Evolutionary conservation across 2,113 vertebrate species (phyloP).

Genomic region (Cathartes aura): DNA sequence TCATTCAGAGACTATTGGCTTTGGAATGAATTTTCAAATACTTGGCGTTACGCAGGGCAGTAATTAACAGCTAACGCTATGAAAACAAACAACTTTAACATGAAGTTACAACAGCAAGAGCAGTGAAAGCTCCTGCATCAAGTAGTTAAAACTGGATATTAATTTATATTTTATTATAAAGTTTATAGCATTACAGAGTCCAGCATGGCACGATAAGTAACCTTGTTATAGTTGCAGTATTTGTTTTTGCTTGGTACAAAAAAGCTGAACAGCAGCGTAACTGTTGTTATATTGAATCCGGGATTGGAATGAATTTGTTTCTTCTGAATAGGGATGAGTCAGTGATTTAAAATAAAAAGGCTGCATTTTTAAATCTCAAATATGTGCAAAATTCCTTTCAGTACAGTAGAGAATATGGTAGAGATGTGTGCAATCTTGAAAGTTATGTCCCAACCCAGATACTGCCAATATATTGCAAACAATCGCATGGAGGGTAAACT

Average conservation of each 20-base stretch:
- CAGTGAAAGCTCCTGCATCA: not conserved
- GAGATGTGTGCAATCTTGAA: not conserved
- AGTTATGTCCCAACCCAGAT: not conserved
- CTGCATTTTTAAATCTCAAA: slow-evolving; percentile 23
- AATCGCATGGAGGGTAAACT: not conserved
- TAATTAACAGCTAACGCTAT: not conserved
- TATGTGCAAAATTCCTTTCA: slow-evolving; percentile 68
- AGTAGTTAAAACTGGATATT: slow-evolving; percentile 19
- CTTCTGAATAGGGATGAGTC: not conserved
- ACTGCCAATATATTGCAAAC: not conserved
- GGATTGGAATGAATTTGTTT: not conserved
- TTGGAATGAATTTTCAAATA: not conserved
- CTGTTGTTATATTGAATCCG: not conserved
- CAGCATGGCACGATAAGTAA: slow-evolving; percentile 1
- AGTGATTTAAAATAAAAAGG: slow-evolving; percentile 9
- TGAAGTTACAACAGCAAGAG: not conserved
- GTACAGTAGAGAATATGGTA: slow-evolving; percentile 20
- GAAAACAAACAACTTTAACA: slow-evolving; percentile 4
- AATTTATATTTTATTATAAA: slow-evolving; percentile 41
- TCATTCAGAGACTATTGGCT: not conserved
- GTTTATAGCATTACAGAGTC: slow-evolving; percentile 18
- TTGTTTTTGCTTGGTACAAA: not conserved
- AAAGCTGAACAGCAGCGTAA: slow-evolving; percentile 6
- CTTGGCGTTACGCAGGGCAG: not conserved
- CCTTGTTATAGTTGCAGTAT: not conserved